phyloP scores from a whole-genome alignment of 2,113 vertebrate species.

The Caranx ignobilis region DNA sequence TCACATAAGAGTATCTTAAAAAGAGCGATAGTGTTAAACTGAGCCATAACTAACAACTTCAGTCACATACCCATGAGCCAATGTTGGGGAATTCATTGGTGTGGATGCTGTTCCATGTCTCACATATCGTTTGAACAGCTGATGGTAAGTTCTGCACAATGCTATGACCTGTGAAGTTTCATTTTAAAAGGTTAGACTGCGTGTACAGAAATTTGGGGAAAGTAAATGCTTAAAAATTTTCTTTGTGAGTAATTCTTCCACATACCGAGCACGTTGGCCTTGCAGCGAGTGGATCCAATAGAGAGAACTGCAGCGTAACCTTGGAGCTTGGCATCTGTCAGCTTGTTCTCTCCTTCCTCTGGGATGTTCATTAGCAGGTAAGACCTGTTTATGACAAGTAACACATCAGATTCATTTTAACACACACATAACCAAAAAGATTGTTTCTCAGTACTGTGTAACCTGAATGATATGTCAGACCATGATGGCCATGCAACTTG shows the following conservation, averaged over 20 bases:
- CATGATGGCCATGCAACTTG: too few relatives aligned
- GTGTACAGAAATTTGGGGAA: not conserved
- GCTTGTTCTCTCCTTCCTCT: constrained; percentile 91
- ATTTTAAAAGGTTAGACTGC: not conserved
- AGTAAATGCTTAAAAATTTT: not conserved
- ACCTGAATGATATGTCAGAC: too few relatives aligned
- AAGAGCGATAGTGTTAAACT: not conserved
- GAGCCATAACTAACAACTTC: not conserved
- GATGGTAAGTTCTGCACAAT: constrained; percentile 95
- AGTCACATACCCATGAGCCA: constrained; percentile 93
- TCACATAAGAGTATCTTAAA: not conserved
- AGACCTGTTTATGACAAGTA: constrained; percentile 83
- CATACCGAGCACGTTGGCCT: constrained; percentile 92
- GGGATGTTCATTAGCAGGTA: constrained; percentile 94
- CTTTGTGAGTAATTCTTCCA: not conserved
- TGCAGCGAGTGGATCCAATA: constrained; percentile 94
- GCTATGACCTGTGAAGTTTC: constrained; percentile 83
- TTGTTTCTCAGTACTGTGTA: too few relatives aligned
- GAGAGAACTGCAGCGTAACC: constrained; percentile 95
- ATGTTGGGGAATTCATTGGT: constrained; percentile 99
- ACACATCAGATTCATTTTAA: too few relatives aligned
- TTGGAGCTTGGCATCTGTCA: constrained; percentile 90
- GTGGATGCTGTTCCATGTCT: constrained; percentile 95
- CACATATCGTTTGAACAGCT: constrained; percentile 92
- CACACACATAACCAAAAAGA: not conserved